These are phyloP conservation scores for Halictus ligatus DNA, from an alignment of 2,888 invertebrate species.

Conservation along the genomic window DNA sequence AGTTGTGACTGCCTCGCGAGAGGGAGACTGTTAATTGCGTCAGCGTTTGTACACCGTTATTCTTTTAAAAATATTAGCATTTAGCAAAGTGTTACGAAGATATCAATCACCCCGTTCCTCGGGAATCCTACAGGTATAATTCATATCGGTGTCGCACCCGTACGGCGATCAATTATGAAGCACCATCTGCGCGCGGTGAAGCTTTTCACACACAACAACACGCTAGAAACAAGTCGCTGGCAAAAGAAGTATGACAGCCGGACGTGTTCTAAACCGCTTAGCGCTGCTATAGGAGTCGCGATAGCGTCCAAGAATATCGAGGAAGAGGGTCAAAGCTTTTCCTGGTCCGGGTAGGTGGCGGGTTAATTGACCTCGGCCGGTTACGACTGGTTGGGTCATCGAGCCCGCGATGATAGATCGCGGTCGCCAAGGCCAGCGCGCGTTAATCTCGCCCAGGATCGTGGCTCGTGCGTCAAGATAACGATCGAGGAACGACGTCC, in stretches of 20 bases:
- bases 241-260: not conserved
- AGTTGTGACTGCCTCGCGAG: no score
- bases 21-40: no score
- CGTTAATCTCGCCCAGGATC: slow-evolving; percentile 30
- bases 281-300: not conserved
- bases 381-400: slow-evolving; percentile 12
- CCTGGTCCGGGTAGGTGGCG: not conserved
- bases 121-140: no score
- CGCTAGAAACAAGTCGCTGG: not conserved
- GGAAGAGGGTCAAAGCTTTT: not conserved
- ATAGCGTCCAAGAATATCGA: not conserved
- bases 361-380: slow-evolving; percentile 4
- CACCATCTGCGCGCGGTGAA: not conserved
- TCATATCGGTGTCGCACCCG: not conserved
- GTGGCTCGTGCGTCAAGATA: slow-evolving; percentile 34
- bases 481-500: slow-evolving; percentile 8
- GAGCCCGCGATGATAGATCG: slow-evolving; percentile 9
- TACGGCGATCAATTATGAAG: not conserved
- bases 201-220: not conserved
- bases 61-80: no score
- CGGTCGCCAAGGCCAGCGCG: not conserved
- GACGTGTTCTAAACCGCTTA: not conserved
- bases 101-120: no score
- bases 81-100: no score
- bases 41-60: no score